These are phyloP conservation scores for Astropecten irregularis DNA, from an alignment of 53 echinoderm and acorn worm genomes.

Conservation along the genomic window DNA sequence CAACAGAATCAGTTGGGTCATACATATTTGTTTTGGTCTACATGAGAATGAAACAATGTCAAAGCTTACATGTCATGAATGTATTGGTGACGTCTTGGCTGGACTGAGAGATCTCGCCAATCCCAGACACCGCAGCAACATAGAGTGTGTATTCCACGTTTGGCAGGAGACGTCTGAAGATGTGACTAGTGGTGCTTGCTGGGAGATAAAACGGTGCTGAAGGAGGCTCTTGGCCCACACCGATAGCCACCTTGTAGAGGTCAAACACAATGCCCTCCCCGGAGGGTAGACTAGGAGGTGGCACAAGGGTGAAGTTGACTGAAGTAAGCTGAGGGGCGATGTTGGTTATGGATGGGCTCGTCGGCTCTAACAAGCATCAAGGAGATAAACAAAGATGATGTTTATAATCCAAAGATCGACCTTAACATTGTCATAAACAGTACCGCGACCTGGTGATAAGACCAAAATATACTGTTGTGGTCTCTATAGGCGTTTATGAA, in stretches of 20 bases:
- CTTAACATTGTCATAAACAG: no score
- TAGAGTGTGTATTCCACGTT: conserved; percentile 5
- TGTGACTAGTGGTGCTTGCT: background rate
- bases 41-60: no score
- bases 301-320: background rate
- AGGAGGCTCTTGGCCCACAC: background rate
- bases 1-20: no score
- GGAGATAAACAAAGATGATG: no score
- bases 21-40: no score
- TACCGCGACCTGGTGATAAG: no score
- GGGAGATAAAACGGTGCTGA: background rate
- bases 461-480: no score
- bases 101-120: conserved; percentile 22
- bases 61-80: conserved; percentile 2
- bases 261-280: conserved; percentile 8
- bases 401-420: no score
- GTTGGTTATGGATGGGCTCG: background rate
- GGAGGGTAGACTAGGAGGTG: background rate
- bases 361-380: conserved; percentile 9
- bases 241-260: conserved; percentile 11
- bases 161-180: conserved; percentile 27
- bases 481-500: no score
- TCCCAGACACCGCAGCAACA: conserved; percentile 32
- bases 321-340: background rate
- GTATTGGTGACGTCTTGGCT: background rate